phyloP scores from a whole-genome alignment of 2,797 vertebrate genomes.

The Carapus acus region DNA sequence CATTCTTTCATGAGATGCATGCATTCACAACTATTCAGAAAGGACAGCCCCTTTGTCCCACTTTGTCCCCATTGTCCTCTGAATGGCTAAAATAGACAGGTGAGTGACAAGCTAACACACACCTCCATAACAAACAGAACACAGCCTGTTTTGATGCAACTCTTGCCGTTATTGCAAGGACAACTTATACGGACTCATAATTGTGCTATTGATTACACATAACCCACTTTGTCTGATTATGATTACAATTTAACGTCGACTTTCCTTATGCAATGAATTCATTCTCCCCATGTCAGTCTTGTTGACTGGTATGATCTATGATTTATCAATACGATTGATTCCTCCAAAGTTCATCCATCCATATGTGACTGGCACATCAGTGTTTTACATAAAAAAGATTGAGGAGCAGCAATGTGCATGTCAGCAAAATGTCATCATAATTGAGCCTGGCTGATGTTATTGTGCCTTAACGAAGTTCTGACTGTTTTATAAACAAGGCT shows the following conservation, averaged over 20 bases:
- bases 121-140: constrained; percentile 36
- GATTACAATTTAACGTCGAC: constrained; percentile 90
- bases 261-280: constrained; percentile 80
- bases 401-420: constrained; percentile 73
- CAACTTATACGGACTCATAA: constrained; percentile 73
- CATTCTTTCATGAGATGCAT: too few relatives aligned
- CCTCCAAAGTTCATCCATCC: constrained; percentile 85
- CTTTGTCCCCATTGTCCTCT: too few relatives aligned
- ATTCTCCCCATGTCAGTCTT: constrained; percentile 80
- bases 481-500: constrained; percentile 73
- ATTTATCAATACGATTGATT: constrained; percentile 86
- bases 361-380: constrained; percentile 83
- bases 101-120: constrained; percentile 7
- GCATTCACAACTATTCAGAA: too few relatives aligned
- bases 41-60: too few relatives aligned
- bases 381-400: constrained; percentile 84
- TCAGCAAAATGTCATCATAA: constrained; percentile 79
- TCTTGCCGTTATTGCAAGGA: constrained; percentile 52
- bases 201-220: constrained; percentile 90
- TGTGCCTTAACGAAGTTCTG: constrained; percentile 73
- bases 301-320: constrained; percentile 83
- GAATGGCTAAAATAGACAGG: constrained; percentile 27
- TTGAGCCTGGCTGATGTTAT: constrained; percentile 69
- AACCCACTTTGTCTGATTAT: constrained; percentile 90
- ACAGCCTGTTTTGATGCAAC: constrained; percentile 47